A percentile compares a stretch with the other conserved stretches of the same genome.
Evolutionary conservation across 2,888 invertebrate genomes (phyloP).

Genomic region (Ochropleura leucogaster): DNA sequence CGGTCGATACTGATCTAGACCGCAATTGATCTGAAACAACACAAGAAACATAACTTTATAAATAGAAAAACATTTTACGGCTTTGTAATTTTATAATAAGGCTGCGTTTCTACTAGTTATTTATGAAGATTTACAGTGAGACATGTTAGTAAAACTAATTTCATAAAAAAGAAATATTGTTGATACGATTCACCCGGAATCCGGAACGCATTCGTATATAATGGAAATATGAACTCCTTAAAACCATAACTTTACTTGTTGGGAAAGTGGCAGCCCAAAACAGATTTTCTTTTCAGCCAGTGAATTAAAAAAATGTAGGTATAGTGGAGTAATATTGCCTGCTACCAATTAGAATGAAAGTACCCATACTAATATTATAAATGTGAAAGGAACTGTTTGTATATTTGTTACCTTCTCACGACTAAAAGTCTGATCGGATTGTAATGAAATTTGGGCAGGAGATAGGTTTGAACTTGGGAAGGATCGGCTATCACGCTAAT

Average conservation of each 20-base stretch:
- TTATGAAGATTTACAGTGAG: background rate
- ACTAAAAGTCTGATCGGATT: no score
- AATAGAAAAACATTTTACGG: slow-evolving; percentile 14
- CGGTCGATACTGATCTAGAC: slow-evolving; percentile 84
- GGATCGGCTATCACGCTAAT: no score
- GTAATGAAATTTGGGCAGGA: no score
- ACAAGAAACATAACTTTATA: slow-evolving; percentile 28
- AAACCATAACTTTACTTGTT: background rate
- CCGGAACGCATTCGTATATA: background rate
- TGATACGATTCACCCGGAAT: background rate
- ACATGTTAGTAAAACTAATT: background rate
- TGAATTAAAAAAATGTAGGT: background rate
- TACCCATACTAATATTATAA: no score
- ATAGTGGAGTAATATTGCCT: no score
- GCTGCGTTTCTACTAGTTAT: background rate
- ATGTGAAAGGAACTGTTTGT: no score
- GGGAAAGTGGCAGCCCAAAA: background rate
- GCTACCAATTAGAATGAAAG: background rate
- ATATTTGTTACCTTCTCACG: no score
- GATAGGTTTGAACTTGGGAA: no score
- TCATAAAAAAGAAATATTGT: background rate
- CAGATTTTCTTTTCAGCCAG: background rate
- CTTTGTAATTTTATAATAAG: background rate
- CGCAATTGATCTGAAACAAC: slow-evolving; percentile 87
- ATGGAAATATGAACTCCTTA: background rate